Conservation (phyloP, 1,140 invertebrate genomes). For the Drosophila eugracilis region DNA sequence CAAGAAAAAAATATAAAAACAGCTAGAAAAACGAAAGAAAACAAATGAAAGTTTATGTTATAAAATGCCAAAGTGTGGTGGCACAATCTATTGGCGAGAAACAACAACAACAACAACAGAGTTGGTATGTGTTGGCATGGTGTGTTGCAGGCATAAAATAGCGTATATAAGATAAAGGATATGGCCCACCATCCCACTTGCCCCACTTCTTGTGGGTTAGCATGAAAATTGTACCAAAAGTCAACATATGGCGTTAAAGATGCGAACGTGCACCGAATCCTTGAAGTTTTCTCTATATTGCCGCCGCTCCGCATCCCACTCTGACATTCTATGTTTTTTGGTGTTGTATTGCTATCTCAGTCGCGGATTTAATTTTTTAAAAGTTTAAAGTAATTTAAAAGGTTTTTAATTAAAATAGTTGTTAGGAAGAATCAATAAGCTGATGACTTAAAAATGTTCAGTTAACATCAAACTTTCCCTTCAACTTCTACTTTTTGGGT, state of each 20-base stretch:
- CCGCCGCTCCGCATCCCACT: background rate
- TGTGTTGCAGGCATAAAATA: slow-evolving; percentile 75
- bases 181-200: slow-evolving; percentile 24
- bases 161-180: slow-evolving; percentile 80
- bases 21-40: slow-evolving; percentile 63
- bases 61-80: slow-evolving; percentile 81
- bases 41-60: slow-evolving; percentile 83
- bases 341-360: background rate
- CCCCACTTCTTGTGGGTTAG: slow-evolving; percentile 17
- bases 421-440: too few species aligned
- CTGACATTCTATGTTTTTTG: slow-evolving; percentile 2
- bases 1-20: slow-evolving; percentile 15
- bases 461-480: too few species aligned
- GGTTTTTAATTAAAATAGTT: too few species aligned
- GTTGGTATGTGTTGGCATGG: slow-evolving; percentile 14
- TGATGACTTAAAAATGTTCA: too few species aligned
- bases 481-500: too few species aligned
- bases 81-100: slow-evolving; percentile 73
- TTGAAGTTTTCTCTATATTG: slow-evolving; percentile 47
- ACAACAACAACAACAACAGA: slow-evolving; percentile 34
- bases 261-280: slow-evolving; percentile 80
- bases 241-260: slow-evolving; percentile 84
- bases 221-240: slow-evolving; percentile 65
- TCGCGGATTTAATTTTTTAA: background rate
- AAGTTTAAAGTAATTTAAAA: too few species aligned